phyloP scores from a whole-genome alignment of 2,113 vertebrate species.

The Nyctereutes procyonoides region DNA sequence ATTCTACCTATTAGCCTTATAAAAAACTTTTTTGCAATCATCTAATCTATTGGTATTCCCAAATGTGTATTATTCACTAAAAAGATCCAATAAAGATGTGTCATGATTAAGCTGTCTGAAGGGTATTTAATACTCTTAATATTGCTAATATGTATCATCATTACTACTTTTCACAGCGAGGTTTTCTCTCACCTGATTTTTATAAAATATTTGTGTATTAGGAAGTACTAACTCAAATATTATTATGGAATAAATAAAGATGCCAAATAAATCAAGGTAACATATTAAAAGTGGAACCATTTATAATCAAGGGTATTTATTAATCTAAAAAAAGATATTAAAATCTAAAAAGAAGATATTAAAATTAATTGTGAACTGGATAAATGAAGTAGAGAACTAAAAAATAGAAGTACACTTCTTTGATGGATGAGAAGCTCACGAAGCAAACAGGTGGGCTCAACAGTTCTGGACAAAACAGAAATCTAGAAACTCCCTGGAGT shows the following conservation, averaged over 20 bases:
- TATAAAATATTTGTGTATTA: background rate
- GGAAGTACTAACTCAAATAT: constrained; percentile 22
- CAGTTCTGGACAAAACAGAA: background rate
- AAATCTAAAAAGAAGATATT: no score
- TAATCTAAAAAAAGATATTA: no score
- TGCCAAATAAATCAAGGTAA: constrained; percentile 45
- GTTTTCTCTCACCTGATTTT: background rate
- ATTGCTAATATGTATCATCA: background rate
- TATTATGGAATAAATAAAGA: constrained; percentile 45
- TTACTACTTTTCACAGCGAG: background rate
- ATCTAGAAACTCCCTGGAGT: background rate
- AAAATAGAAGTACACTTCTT: background rate
- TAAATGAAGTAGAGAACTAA: background rate
- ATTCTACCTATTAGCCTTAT: constrained; percentile 43
- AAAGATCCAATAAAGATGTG: background rate
- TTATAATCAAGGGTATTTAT: no score
- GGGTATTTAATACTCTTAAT: background rate
- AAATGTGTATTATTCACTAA: constrained; percentile 26
- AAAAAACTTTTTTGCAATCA: background rate
- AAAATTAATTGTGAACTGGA: no score
- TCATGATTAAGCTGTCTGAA: background rate
- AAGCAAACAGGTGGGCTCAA: background rate
- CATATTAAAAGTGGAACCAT: background rate
- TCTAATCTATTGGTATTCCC: background rate
- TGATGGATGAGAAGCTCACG: constrained; percentile 15